phyloP scores from a whole-genome alignment of 2,113 vertebrate species.

The Sarotherodon lohbergeri region DNA sequence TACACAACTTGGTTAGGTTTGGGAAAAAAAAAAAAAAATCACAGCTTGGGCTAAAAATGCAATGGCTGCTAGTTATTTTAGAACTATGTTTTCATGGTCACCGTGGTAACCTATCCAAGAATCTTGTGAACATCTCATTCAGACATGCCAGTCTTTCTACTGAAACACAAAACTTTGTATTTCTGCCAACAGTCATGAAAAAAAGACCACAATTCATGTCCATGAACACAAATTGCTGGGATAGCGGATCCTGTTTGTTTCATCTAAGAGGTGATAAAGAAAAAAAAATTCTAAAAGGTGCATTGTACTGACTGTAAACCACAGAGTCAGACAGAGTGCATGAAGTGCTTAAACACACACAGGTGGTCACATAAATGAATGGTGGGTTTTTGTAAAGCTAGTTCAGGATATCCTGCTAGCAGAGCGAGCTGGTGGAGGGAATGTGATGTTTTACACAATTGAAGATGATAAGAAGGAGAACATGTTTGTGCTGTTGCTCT shows the following conservation, averaged over 20 bases:
- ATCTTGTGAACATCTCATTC: not conserved
- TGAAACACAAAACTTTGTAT: not conserved
- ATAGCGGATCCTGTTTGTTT: not conserved
- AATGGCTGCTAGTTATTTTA: not conserved
- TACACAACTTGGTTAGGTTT: not conserved
- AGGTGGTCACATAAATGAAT: not conserved
- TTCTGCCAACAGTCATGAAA: not conserved
- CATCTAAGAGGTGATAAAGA: not conserved
- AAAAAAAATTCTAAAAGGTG: not conserved
- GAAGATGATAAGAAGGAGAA: not conserved
- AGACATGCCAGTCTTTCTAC: not conserved
- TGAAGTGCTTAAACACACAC: not conserved
- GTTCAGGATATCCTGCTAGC: slow-evolving; percentile 19
- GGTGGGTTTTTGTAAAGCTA: not conserved
- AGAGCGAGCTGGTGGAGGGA: not conserved
- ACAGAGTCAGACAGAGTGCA: not conserved
- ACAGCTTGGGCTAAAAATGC: not conserved
- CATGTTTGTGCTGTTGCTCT: not conserved
- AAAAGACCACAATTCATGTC: not conserved
- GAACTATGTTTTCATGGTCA: not conserved
- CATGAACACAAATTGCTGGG: not conserved
- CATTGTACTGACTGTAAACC: not conserved
- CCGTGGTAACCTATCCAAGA: not conserved
- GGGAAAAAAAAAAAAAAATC: not conserved
- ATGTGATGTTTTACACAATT: not conserved